Evolutionary conservation across 2,797 vertebrate genomes (phyloP).

Genomic region (Uromys caudimaculatus): DNA sequence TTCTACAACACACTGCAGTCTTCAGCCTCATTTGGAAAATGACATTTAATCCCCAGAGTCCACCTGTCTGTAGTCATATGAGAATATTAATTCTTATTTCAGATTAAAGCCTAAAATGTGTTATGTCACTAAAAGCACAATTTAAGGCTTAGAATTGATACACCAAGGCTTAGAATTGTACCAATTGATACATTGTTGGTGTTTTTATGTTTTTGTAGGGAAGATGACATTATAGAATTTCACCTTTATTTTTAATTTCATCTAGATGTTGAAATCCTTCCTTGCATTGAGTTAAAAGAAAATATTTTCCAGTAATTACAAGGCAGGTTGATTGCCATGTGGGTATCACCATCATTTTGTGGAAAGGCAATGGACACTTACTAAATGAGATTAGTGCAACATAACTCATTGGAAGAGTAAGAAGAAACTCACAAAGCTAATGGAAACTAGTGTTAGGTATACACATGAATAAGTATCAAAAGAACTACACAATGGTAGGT

Average conservation of each 20-base stretch:
- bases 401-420: background rate
- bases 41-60: conserved; percentile 11
- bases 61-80: background rate
- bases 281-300: background rate
- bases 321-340: background rate
- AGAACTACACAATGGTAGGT: background rate
- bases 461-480: background rate
- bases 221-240: background rate
- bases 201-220: background rate
- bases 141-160: background rate
- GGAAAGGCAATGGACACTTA: background rate
- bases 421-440: background rate
- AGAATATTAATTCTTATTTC: conserved; percentile 46
- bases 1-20: background rate
- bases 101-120: background rate
- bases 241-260: conserved; percentile 15
- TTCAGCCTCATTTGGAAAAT: background rate
- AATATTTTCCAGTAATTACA: background rate
- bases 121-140: conserved; percentile 8
- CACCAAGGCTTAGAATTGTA: background rate
- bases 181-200: background rate
- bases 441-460: background rate
- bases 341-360: background rate
- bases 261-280: background rate
- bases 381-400: background rate